These are phyloP conservation scores for Hoplodrina ambigua DNA, from an alignment of 2,888 invertebrate species.

Conservation along the genomic window DNA sequence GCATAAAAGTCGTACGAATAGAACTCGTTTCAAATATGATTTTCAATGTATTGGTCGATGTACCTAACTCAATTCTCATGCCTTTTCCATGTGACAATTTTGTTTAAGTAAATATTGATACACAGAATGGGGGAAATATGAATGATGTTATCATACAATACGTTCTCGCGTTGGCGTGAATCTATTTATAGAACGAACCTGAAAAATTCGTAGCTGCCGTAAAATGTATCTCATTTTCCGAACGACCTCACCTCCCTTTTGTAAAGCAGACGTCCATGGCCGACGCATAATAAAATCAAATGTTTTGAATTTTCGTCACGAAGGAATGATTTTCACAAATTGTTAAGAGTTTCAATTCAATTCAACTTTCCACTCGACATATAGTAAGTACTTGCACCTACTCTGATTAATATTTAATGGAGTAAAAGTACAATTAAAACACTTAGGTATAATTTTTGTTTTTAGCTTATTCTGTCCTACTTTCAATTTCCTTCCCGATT, in stretches of 20 bases:
- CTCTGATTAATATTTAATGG: slow-evolving; percentile 3
- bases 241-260: slow-evolving; percentile 44
- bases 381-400: background rate
- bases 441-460: background rate
- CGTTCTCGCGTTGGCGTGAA: slow-evolving; percentile 16
- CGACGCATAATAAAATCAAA: slow-evolving; percentile 20
- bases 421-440: background rate
- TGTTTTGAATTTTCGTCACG: slow-evolving; percentile 20
- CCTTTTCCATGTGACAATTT: slow-evolving; percentile 15
- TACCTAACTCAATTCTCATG: background rate
- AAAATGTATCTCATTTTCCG: slow-evolving; percentile 52
- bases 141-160: slow-evolving; percentile 31
- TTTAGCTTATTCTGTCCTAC: no score
- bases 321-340: slow-evolving; percentile 11
- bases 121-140: slow-evolving; percentile 35
- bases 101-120: slow-evolving; percentile 36
- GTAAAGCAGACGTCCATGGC: slow-evolving; percentile 12
- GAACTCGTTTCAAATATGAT: slow-evolving; percentile 1
- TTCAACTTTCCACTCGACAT: slow-evolving; percentile 3
- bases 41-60: background rate
- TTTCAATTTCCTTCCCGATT: no score
- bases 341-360: background rate
- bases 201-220: slow-evolving; percentile 31
- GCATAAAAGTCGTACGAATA: slow-evolving; percentile 1
- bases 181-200: slow-evolving; percentile 43